Conservation (phyloP, 30 jellyfish, hydroid and myxozoan genomes). For the Chrysaora quinquecirrha region DNA sequence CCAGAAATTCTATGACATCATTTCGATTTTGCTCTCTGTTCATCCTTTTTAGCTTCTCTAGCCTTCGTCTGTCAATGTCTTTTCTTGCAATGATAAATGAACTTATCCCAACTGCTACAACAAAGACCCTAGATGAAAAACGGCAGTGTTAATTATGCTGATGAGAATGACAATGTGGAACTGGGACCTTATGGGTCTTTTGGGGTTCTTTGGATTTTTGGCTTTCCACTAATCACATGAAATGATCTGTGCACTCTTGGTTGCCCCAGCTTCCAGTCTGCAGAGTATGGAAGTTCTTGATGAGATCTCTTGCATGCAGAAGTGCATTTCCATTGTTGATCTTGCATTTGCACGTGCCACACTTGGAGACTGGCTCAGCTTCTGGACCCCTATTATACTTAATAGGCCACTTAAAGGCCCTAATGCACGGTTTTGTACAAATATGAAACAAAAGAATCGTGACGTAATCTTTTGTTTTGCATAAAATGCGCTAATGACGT, state of each 20-base stretch:
- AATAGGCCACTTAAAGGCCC: no score
- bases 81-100: slow-evolving; percentile 7
- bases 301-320: no score
- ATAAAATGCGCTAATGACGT: no score
- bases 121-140: slow-evolving; percentile 10
- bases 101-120: slow-evolving; percentile 2
- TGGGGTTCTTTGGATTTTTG: background rate
- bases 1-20: slow-evolving; percentile 1
- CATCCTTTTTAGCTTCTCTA: background rate
- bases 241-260: background rate
- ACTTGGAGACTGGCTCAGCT: background rate
- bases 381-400: background rate
- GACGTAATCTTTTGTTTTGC: background rate
- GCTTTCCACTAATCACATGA: background rate
- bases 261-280: background rate
- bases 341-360: background rate
- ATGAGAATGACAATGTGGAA: background rate
- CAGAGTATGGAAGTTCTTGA: no score
- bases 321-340: no score
- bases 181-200: background rate
- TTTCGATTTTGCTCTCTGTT: background rate
- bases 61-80: slow-evolving; percentile 20
- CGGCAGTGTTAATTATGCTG: background rate
- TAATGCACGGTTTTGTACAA: no score
- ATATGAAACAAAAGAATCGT: background rate